Percentiles rank a stretch among this genome's conserved stretches.
Evolutionary conservation across 2,113 vertebrate species (phyloP).

Genomic region (Nettapus auritus): DNA sequence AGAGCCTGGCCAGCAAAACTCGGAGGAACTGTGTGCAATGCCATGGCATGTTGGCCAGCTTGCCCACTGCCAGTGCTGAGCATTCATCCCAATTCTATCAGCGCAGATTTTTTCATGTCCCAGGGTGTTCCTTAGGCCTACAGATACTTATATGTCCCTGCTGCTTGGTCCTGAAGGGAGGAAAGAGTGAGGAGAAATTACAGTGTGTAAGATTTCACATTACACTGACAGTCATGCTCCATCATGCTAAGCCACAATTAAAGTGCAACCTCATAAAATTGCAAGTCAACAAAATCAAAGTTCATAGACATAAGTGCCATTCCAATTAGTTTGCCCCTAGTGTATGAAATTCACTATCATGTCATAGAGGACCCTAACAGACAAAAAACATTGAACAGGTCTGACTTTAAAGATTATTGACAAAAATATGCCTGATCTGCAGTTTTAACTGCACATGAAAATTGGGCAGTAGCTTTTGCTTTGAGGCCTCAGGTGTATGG

Average conservation of each 20-base stretch:
- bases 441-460: fast-evolving
- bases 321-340: neutral
- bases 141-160: neutral
- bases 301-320: neutral
- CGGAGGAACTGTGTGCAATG: neutral
- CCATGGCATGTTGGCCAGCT: neutral
- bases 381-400: neutral
- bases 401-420: neutral
- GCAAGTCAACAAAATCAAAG: neutral
- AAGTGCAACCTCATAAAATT: neutral
- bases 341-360: neutral
- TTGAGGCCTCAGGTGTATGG: neutral
- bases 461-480: neutral
- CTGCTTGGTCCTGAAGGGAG: neutral
- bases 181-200: neutral
- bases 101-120: neutral
- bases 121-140: neutral
- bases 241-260: neutral
- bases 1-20: neutral
- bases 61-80: neutral
- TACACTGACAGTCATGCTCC: neutral
- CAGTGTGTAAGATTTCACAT: fast-evolving
- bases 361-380: neutral
- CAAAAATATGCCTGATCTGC: neutral
- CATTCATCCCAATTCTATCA: neutral